Base-by-base conservation (phyloP, 2,888 invertebrate species). In the Mamestra brassicae region DNA sequence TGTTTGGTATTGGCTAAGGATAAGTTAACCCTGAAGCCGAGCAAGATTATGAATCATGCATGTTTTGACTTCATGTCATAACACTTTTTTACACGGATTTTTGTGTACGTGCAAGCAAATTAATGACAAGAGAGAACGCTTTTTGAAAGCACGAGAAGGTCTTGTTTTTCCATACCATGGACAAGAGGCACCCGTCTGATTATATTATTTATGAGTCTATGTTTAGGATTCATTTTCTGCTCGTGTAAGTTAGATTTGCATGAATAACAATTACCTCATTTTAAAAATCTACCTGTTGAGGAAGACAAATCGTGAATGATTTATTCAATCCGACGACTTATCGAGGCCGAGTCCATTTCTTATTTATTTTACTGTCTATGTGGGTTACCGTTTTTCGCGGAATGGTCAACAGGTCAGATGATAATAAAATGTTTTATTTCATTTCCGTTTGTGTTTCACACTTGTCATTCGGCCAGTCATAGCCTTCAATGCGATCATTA, bases 191-290 rank as follows among this genome's bases (percentile, higher is more conserved):
- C 89, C 87, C 89, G 83, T 85, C 92, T 89, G 89, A 91, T 94
- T 96, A 95, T 95, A 90, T 94, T 96, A 95, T 96, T 95, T 95
- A 96, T 95, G 94, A 94, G 80, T 87, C 91, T 88, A 87, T 91
- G 92, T 92, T 95, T 93, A 94, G 91, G 91, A 96, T 95, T 95
- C 94, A 93, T 93, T 94, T 95, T 94, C 92, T 89, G 93, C 95
- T 92, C 95, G 95, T 95, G 95, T 95, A 95, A 95, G 91, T 92
- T 92, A 91, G 87, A 95, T 95, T 94, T 94, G 93, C 93, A 95
- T 96, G 94, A 94, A 96, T 94, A 94, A 94, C 92, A 95, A 95
- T 94, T 93, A 94, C 91, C 93, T 93, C 83, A 91, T 94, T 95
- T 94, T 89, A 91, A 93, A 93, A 94, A 94, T 94, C 90, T 95